These are phyloP conservation scores for Platygyra sinensis DNA, from an alignment of 64 coral and sea anemone species.

Conservation along the genomic window DNA sequence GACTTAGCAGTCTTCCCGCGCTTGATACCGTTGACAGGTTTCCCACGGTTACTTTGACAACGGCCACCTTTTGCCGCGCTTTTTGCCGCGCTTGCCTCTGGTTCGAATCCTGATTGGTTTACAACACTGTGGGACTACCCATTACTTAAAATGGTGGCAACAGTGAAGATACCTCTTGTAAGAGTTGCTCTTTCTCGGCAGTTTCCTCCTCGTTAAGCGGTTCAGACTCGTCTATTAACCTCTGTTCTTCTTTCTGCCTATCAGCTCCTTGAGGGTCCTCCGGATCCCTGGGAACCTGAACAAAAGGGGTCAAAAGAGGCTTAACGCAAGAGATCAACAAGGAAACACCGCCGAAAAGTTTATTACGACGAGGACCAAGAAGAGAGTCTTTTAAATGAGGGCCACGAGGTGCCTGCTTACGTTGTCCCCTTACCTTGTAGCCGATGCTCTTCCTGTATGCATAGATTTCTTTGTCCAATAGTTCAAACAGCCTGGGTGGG, in stretches of 20 bases:
- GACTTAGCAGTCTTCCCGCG: background rate
- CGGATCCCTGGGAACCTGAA: slow-evolving; percentile 85
- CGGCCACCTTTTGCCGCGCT: background rate
- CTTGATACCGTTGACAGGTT: background rate
- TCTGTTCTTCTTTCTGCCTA: slow-evolving; percentile 89
- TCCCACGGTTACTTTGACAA: background rate
- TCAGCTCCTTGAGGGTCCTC: slow-evolving; percentile 92
- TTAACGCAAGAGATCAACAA: background rate
- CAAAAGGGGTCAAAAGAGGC: too few relatives aligned
- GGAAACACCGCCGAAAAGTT: background rate
- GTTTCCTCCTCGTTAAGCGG: slow-evolving; percentile 88
- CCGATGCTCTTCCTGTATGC: slow-evolving; percentile 97
- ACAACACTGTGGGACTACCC: background rate
- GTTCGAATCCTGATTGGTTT: background rate
- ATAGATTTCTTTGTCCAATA: slow-evolving; percentile 98
- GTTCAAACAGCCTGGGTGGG: slow-evolving; percentile 97
- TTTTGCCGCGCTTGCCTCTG: background rate
- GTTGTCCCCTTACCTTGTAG: slow-evolving; percentile 73
- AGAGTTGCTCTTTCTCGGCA: slow-evolving; percentile 89
- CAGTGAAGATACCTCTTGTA: slow-evolving; percentile 78
- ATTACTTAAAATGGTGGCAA: background rate
- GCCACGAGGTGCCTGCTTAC: background rate
- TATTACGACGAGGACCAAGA: background rate
- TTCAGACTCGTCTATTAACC: slow-evolving; percentile 90
- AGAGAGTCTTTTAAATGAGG: background rate